Evolutionary conservation across 2,888 invertebrate genomes (phyloP).

Genomic region (Sussaba pulchella): DNA sequence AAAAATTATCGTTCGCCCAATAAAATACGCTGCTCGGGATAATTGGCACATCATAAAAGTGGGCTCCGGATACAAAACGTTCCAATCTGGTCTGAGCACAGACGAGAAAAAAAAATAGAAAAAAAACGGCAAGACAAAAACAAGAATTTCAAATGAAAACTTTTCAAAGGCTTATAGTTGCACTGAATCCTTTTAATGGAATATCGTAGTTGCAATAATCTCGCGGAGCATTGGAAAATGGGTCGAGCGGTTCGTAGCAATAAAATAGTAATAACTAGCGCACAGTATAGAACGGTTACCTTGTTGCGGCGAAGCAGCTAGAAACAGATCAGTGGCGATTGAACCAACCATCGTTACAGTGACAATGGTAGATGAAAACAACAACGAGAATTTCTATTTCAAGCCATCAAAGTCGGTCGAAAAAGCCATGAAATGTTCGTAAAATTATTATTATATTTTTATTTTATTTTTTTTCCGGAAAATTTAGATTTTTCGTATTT

Average conservation of each 20-base stretch:
- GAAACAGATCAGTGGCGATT: background rate
- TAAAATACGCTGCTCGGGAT: conserved; percentile 1
- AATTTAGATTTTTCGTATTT: conserved; percentile 3
- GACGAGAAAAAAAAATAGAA: background rate
- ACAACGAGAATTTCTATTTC: conserved; percentile 1
- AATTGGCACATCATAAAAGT: conserved; percentile 12
- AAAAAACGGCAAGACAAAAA: background rate
- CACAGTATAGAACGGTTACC: conserved; percentile 46
- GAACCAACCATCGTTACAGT: background rate
- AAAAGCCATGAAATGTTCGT: background rate
- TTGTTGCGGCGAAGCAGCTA: background rate
- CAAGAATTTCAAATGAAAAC: conserved; percentile 41
- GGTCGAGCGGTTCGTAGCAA: conserved; percentile 53
- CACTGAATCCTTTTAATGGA: conserved; percentile 39
- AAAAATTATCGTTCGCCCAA: conserved; percentile 10
- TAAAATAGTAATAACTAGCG: conserved; percentile 61
- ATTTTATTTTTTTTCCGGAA: background rate
- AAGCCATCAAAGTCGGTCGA: background rate
- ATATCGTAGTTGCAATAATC: conserved; percentile 34
- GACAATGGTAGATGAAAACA: conserved; percentile 2
- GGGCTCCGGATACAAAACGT: background rate
- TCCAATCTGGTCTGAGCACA: background rate
- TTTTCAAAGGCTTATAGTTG: background rate
- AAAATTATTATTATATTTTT: background rate
- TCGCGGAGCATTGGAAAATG: conserved; percentile 59